These are phyloP conservation scores for Emesis castigata DNA, from an alignment of 2,888 invertebrate genomes.

Conservation along the genomic window DNA sequence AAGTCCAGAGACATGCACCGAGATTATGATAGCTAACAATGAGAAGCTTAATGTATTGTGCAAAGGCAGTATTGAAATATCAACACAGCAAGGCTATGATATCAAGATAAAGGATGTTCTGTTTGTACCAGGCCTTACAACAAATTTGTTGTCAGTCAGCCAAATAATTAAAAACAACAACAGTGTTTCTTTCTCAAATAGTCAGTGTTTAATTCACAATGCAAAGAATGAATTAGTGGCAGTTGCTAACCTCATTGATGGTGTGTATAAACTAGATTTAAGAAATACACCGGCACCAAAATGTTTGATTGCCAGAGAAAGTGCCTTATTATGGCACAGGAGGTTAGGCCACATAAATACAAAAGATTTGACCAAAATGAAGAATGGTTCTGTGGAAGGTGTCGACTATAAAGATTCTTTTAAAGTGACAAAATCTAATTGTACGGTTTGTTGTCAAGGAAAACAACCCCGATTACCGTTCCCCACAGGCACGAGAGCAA, in stretches of 20 bases:
- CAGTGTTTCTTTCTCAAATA: conserved; percentile 32
- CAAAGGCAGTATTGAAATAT: conserved; percentile 46
- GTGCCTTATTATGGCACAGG: background rate
- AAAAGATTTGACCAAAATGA: conserved; percentile 21
- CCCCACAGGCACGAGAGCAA: conserved; percentile 24
- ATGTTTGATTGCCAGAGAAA: background rate
- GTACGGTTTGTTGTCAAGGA: conserved; percentile 38
- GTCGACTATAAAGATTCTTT: conserved; percentile 16
- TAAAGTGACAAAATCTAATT: conserved; percentile 18
- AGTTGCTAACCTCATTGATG: conserved; percentile 33
- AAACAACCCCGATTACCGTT: conserved; percentile 43
- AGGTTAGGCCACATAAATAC: conserved; percentile 45
- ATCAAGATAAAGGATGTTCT: conserved; percentile 46
- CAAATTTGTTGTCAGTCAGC: conserved; percentile 57
- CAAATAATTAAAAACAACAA: conserved; percentile 41
- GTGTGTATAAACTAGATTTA: conserved; percentile 38
- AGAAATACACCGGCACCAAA: conserved; percentile 19
- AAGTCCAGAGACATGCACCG: background rate
- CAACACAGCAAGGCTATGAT: conserved; percentile 21
- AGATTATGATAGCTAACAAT: conserved; percentile 55
- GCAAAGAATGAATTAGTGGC: conserved; percentile 32
- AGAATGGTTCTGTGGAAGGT: conserved; percentile 30
- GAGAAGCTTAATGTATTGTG: conserved; percentile 45
- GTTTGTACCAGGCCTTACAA: conserved; percentile 61
- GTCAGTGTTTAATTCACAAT: conserved; percentile 35